phyloP scores from a whole-genome alignment of 2,888 invertebrate genomes.

The Leptinotarsa juncta region DNA sequence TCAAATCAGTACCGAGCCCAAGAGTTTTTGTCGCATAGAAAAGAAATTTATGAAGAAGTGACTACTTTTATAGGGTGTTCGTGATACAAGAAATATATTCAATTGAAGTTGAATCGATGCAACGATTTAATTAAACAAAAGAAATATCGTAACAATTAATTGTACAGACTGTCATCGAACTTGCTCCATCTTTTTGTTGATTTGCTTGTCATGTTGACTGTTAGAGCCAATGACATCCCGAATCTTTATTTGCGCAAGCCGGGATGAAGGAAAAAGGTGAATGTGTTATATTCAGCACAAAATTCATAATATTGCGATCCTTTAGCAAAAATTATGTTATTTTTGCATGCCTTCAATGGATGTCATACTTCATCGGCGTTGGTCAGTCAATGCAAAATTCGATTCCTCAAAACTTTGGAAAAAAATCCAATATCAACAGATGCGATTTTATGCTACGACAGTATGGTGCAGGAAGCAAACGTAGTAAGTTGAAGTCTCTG shows the following conservation, averaged over 20 bases:
- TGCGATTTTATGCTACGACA: neutral
- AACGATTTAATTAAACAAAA: no score
- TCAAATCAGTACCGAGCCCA: no score
- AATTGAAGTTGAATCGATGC: no score
- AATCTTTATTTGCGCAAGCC: slow-evolving; percentile 26
- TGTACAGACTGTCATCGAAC: slow-evolving; percentile 39
- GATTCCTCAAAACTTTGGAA: neutral
- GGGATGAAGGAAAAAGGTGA: slow-evolving; percentile 21
- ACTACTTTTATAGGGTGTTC: no score
- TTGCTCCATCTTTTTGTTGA: slow-evolving; percentile 31
- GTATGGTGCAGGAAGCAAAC: no score
- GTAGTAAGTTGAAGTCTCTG: no score
- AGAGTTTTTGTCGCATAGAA: no score
- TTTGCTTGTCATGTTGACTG: no score
- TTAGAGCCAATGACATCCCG: no score
- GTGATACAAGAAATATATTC: no score
- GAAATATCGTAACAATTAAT: no score
- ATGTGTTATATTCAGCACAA: slow-evolving; percentile 6
- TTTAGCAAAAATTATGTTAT: neutral
- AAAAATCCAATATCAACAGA: slow-evolving; percentile 3
- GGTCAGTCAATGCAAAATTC: neutral
- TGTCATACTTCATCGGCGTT: neutral
- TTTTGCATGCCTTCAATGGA: slow-evolving; percentile 7
- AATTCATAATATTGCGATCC: slow-evolving; percentile 1
- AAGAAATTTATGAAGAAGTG: no score